Evolutionary conservation across 2,113 vertebrate species (phyloP).

Genomic region (Probosciger aterrimus): DNA sequence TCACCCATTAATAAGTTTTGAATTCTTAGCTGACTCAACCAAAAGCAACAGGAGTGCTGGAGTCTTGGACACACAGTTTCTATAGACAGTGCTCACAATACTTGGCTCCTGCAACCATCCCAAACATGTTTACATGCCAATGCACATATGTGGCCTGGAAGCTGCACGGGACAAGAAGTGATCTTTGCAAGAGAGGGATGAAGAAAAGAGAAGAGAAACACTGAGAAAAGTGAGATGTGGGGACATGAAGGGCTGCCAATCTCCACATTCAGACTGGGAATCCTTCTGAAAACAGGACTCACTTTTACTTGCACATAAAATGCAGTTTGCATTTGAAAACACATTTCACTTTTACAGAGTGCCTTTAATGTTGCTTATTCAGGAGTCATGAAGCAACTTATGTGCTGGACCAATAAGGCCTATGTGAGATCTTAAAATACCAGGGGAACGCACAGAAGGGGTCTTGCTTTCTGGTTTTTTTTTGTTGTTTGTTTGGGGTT

Average conservation of each 20-base stretch:
- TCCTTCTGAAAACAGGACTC: not conserved
- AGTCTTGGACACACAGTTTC: not conserved
- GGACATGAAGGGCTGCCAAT: not conserved
- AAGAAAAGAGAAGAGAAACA: not conserved
- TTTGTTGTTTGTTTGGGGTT: not conserved
- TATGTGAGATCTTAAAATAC: not conserved
- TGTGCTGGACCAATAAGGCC: not conserved
- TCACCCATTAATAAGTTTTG: not conserved
- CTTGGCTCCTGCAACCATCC: not conserved
- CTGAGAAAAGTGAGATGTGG: rapidly evolving
- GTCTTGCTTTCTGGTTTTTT: not conserved
- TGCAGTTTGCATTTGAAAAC: not conserved
- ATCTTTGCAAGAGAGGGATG: not conserved
- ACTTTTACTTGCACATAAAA: not conserved
- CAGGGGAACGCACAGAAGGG: not conserved
- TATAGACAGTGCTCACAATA: not conserved
- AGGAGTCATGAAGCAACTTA: not conserved
- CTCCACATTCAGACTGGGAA: not conserved
- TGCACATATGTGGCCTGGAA: not conserved
- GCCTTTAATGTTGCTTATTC: rapidly evolving
- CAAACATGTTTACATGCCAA: not conserved
- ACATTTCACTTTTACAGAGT: not conserved
- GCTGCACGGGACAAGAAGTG: rapidly evolving
- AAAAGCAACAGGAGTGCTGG: not conserved
- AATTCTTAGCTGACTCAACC: not conserved